Conservation (phyloP, 2,113 vertebrate species). For the Chloropsis hardwickii region DNA sequence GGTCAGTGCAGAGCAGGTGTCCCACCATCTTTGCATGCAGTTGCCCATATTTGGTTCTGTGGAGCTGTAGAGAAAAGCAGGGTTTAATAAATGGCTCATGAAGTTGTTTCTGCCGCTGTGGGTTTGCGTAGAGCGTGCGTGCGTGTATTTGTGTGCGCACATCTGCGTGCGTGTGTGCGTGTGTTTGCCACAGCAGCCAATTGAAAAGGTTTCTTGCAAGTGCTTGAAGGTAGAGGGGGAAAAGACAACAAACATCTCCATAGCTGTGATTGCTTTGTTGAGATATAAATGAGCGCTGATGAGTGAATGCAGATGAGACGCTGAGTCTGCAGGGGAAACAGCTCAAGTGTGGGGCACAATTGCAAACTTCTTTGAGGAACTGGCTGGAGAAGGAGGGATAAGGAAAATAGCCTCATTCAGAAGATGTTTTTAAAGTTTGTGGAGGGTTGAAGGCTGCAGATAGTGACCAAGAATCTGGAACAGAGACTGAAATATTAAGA, state of each 20-base stretch:
- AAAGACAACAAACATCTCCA: not conserved
- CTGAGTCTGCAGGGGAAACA: not conserved
- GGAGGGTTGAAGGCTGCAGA: not conserved
- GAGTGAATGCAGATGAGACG: not conserved
- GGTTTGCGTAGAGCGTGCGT: not conserved
- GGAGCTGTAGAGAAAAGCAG: not conserved
- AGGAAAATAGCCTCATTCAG: not conserved
- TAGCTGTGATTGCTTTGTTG: constrained; percentile 26
- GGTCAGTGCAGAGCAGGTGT: not conserved
- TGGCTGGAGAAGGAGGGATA: not conserved
- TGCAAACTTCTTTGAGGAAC: not conserved
- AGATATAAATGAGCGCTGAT: constrained; percentile 25
- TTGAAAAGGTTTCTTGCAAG: not conserved
- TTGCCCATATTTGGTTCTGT: not conserved
- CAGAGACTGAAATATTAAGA: not conserved
- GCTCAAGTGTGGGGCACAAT: not conserved
- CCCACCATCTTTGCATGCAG: not conserved
- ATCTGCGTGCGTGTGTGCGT: rapidly evolving
- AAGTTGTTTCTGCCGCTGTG: not conserved
- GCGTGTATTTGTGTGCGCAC: not conserved
- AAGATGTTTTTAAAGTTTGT: not conserved
- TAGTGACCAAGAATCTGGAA: not conserved
- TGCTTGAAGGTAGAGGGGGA: not conserved
- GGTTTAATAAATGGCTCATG: not conserved
- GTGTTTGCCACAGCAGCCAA: not conserved